Conservation (phyloP, 2,113 vertebrate genomes). For the Leuciscus idus region DNA sequence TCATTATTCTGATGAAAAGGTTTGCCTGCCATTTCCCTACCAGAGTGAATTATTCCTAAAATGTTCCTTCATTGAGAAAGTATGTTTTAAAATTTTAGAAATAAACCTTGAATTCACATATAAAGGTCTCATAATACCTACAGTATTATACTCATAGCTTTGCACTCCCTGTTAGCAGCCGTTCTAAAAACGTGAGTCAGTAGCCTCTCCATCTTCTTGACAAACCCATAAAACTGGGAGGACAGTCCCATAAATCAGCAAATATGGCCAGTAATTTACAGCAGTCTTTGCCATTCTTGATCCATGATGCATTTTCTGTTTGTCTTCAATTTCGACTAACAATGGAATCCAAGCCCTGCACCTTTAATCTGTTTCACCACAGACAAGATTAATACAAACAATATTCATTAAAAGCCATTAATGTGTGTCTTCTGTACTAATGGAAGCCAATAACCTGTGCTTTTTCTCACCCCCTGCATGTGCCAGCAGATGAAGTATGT, state of each 20-base stretch:
- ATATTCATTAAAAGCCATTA: constrained; percentile 41
- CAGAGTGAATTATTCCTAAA: not conserved
- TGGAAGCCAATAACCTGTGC: constrained; percentile 33
- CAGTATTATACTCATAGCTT: not conserved
- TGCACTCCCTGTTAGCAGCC: not conserved
- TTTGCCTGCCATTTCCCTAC: not conserved
- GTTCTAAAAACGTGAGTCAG: constrained; percentile 32
- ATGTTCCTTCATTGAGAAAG: not conserved
- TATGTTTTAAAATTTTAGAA: not conserved
- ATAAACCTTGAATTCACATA: not conserved
- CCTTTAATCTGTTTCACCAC: constrained; percentile 16
- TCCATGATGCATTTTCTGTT: constrained; percentile 36
- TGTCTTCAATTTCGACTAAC: constrained; percentile 31
- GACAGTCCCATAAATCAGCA: constrained; percentile 43
- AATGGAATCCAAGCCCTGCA: constrained; percentile 38
- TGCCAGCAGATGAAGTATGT: constrained; percentile 49
- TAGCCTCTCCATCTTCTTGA: constrained; percentile 26
- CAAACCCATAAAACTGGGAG: constrained; percentile 21
- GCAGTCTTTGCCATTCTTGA: constrained; percentile 11
- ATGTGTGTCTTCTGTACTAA: constrained; percentile 14
- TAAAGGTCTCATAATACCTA: not conserved
- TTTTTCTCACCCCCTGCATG: constrained; percentile 31
- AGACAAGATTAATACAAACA: constrained; percentile 40
- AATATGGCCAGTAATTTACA: constrained; percentile 36
- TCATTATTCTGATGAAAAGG: not conserved